These are phyloP conservation scores for Ptychodera flava DNA, from an alignment of 35 echinoderm and acorn worm genomes.

Conservation along the genomic window DNA sequence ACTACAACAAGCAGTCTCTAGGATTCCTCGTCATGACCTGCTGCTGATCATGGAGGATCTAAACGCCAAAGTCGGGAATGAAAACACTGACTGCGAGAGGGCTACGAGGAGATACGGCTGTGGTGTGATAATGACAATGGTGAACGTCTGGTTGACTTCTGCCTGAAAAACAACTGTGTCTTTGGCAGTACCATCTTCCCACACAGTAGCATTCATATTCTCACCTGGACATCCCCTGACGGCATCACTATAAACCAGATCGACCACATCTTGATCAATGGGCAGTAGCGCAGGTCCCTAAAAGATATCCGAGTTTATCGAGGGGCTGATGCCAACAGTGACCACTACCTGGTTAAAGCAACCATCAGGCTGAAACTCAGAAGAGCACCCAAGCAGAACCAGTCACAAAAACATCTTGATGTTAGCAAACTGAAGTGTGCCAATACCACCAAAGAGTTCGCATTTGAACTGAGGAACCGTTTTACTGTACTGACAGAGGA, in stretches of 20 bases:
- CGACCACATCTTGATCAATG: constrained; percentile 31
- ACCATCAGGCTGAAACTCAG: constrained; percentile 11
- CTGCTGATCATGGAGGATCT: constrained; percentile 27
- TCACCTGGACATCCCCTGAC: constrained; percentile 32
- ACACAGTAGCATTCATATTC: constrained; percentile 17
- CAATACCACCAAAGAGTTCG: not conserved
- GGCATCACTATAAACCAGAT: constrained; percentile 35
- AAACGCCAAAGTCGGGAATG: constrained; percentile 39
- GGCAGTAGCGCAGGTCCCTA: constrained; percentile 14
- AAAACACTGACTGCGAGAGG: constrained; percentile 11
- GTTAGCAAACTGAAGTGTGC: not conserved
- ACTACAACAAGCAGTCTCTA: constrained; percentile 15
- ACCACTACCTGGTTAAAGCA: constrained; percentile 22
- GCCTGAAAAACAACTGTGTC: constrained; percentile 18
- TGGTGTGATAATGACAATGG: constrained; percentile 29
- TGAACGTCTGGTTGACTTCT: constrained; percentile 29
- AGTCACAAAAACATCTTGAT: not conserved
- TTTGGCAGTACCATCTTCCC: constrained; percentile 30
- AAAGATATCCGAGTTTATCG: constrained; percentile 15
- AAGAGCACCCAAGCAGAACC: not conserved
- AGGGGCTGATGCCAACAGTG: constrained; percentile 21
- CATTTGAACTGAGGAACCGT: not conserved
- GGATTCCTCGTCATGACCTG: constrained; percentile 16
- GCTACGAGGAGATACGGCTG: constrained; percentile 20
- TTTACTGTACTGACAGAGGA: not conserved